Conservation (phyloP, 2,888 invertebrate genomes). For the Dryococelus australis region DNA sequence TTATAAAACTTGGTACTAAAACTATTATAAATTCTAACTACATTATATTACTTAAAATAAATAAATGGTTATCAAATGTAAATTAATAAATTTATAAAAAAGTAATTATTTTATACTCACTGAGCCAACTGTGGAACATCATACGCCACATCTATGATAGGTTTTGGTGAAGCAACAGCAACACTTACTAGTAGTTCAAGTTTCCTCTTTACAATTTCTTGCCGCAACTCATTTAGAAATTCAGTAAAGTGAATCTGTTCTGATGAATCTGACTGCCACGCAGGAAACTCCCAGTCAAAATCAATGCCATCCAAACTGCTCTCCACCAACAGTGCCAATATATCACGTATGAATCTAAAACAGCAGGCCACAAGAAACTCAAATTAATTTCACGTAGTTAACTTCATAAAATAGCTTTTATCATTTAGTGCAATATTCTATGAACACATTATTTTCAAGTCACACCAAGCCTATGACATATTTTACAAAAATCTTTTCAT, state of each 20-base stretch:
- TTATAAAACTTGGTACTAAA: no score
- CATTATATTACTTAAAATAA: no score
- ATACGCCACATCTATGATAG: slow-evolving; percentile 78
- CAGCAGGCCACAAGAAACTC: slow-evolving; percentile 40
- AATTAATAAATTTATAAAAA: no score
- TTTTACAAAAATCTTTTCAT: no score
- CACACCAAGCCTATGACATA: neutral
- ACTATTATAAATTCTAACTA: no score
- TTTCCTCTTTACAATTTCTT: slow-evolving; percentile 65
- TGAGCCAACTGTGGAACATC: slow-evolving; percentile 78
- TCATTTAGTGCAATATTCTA: neutral
- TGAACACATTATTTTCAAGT: slow-evolving; percentile 24
- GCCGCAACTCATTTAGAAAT: slow-evolving; percentile 74
- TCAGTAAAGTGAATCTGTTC: slow-evolving; percentile 79
- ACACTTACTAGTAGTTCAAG: slow-evolving; percentile 69
- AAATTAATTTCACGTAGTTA: neutral
- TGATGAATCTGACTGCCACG: slow-evolving; percentile 61
- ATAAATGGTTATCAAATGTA: no score
- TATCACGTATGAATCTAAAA: slow-evolving; percentile 64
- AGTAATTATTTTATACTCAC: slow-evolving; percentile 57
- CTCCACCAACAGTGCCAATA: slow-evolving; percentile 61
- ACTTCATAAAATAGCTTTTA: neutral
- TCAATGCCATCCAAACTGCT: slow-evolving; percentile 75
- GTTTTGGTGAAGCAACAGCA: slow-evolving; percentile 81
- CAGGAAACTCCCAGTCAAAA: slow-evolving; percentile 90